Evolutionary conservation across 1,140 invertebrate species (phyloP).

Genomic region (Pteromalus puparum): DNA sequence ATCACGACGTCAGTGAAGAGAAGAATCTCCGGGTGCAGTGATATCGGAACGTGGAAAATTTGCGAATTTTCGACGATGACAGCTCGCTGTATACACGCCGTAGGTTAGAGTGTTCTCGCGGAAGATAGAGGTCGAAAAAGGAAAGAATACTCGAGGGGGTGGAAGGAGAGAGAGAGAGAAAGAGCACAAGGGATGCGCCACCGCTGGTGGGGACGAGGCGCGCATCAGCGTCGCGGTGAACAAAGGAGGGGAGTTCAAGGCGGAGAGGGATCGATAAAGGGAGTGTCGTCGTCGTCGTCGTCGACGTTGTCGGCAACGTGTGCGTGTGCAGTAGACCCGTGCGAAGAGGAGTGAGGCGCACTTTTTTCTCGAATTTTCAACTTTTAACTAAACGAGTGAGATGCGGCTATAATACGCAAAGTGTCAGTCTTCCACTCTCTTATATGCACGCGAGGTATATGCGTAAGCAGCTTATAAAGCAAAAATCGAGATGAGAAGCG

Average conservation of each 20-base stretch:
- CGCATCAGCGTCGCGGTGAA: constrained; percentile 54
- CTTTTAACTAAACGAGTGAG: background rate
- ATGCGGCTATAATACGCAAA: too few relatives aligned
- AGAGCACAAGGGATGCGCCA: constrained; percentile 45
- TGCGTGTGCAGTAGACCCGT: background rate
- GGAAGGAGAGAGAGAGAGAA: constrained; percentile 34
- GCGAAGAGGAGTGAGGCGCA: background rate
- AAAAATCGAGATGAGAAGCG: too few relatives aligned
- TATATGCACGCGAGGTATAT: too few relatives aligned
- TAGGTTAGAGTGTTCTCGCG: background rate
- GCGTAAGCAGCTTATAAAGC: too few relatives aligned
- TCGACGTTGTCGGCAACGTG: background rate
- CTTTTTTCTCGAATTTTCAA: background rate
- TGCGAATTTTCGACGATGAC: too few relatives aligned
- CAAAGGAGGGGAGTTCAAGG: constrained; percentile 52
- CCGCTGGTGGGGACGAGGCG: constrained; percentile 56
- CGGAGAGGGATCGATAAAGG: constrained; percentile 72
- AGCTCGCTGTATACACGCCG: too few relatives aligned
- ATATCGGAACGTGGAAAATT: too few relatives aligned
- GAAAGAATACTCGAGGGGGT: background rate
- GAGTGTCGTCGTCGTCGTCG: constrained; percentile 67
- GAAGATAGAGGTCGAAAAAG: constrained; percentile 14
- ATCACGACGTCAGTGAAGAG: background rate
- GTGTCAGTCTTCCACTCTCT: too few relatives aligned
- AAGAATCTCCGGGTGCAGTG: background rate